Evolutionary conservation across 2,797 vertebrate genomes (phyloP), one percentile per base, ranked within the genome.

Genomic region (Danio kyathit): DNA sequence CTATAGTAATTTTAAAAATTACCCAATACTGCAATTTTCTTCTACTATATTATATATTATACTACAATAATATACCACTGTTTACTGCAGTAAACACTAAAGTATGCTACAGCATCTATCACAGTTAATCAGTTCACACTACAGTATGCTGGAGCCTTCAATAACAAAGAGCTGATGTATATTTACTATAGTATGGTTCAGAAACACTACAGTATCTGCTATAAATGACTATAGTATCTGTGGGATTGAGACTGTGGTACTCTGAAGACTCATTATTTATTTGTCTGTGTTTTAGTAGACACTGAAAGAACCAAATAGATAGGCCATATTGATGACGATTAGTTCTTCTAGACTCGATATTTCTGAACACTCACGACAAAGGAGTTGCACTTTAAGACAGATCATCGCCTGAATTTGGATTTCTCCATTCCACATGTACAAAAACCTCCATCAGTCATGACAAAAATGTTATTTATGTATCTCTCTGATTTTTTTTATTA

Each of bases 341-440:
- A 74, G 65, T 29, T 65, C 63, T 43, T 17, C 38, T 76, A 59
- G 69, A 56, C 54, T 48, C 19, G 7, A 43, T 46, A 43, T 9
- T 61, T 40, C 46, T 44, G 14, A 52, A 46, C 57, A 46, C 21
- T 57, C 6, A 41, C 7, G 40, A 41, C 56, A 73, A 73, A 52
- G 41, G 46, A 74, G 84, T 87, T 90, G 94, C 94, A 95, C 94
- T 95, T 95, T 95, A 95, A 73, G 67, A 86, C 56, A 79, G 80
- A 85, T 29, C 54, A 66, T 82, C 84, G 80, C 78, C 83, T 78
- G 77, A 86, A 86, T 80, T 84, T 86, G 82, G 82, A 84, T 84
- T 80, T 86, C n/a, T 60, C n/a, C 76, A 44, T 21, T 60, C 52
- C 29, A 74, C 14, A 38, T 44, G 44, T 70, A 41, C 59, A 75